phyloP scores from a whole-genome alignment of 2,888 invertebrate genomes.

The Tupiocoris notatus region DNA sequence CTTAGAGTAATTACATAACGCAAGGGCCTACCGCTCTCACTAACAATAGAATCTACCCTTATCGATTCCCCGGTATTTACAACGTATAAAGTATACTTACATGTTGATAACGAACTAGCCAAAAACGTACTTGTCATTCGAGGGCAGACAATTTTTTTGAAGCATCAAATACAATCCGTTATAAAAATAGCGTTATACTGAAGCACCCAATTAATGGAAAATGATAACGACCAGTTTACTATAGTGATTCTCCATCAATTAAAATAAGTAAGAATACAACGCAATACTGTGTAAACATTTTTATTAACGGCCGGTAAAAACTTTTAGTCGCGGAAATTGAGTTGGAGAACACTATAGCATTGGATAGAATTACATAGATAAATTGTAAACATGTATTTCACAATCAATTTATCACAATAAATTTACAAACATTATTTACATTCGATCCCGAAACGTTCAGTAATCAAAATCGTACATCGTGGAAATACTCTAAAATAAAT shows the following conservation, averaged over 20 bases:
- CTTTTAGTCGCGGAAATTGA: too few species aligned
- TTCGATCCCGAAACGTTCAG: neutral
- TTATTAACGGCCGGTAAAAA: too few species aligned
- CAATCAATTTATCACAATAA: slow-evolving; percentile 47
- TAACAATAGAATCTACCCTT: slow-evolving; percentile 9
- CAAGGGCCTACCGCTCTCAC: slow-evolving; percentile 23
- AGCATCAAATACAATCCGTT: slow-evolving; percentile 8
- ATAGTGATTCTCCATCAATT: neutral
- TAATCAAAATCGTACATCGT: neutral
- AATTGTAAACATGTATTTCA: neutral
- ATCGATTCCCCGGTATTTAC: neutral
- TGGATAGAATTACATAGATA: neutral
- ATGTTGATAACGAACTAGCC: neutral
- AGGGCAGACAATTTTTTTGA: neutral
- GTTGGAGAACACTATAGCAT: neutral
- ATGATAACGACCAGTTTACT: neutral
- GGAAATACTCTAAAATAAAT: too few species aligned
- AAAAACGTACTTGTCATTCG: neutral
- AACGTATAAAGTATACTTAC: neutral
- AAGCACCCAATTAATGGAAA: slow-evolving; percentile 27
- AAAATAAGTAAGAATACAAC: neutral
- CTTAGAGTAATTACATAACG: neutral
- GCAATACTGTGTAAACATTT: too few species aligned
- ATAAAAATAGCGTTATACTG: slow-evolving; percentile 35
- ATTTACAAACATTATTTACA: slow-evolving; percentile 44